Evolutionary conservation across 2,797 vertebrate species (phyloP).

Genomic region (Bradypodion pumilum): DNA sequence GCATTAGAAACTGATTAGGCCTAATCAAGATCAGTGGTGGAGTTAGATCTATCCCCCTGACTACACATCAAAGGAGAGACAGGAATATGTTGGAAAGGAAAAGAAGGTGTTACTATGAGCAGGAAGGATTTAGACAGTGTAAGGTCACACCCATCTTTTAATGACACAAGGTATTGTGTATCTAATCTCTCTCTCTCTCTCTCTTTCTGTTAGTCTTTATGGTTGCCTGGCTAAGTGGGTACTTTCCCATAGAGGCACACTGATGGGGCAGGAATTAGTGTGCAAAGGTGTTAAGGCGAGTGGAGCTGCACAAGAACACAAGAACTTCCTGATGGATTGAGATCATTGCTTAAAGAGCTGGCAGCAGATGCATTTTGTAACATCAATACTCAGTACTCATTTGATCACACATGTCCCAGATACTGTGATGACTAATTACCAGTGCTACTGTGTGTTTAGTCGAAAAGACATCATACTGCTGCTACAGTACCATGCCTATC

Average conservation of each 20-base stretch:
- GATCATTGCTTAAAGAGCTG: background rate
- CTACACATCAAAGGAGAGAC: conserved; percentile 60
- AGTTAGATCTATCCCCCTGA: conserved; percentile 54
- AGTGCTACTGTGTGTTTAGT: background rate
- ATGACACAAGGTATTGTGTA: conserved; percentile 1
- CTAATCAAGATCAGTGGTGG: conserved; percentile 62
- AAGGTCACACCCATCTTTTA: conserved; percentile 42
- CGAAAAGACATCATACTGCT: background rate
- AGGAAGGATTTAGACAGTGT: conserved; percentile 53
- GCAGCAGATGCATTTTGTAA: background rate
- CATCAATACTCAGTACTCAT: no score
- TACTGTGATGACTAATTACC: background rate
- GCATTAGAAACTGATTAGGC: conserved; percentile 69
- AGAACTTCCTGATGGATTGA: background rate
- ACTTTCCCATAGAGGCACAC: conserved; percentile 7
- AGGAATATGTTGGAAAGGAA: conserved; percentile 35
- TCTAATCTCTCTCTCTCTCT: conserved; percentile 66
- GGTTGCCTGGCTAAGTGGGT: background rate
- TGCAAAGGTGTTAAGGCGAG: background rate
- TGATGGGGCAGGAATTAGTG: background rate
- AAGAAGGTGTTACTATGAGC: conserved; percentile 31
- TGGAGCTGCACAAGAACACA: background rate
- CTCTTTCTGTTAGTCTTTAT: background rate
- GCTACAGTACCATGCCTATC: background rate
- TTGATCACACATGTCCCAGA: background rate